Evolutionary conservation across 1,140 invertebrate genomes (phyloP).

Genomic region (Idris sp.): DNA sequence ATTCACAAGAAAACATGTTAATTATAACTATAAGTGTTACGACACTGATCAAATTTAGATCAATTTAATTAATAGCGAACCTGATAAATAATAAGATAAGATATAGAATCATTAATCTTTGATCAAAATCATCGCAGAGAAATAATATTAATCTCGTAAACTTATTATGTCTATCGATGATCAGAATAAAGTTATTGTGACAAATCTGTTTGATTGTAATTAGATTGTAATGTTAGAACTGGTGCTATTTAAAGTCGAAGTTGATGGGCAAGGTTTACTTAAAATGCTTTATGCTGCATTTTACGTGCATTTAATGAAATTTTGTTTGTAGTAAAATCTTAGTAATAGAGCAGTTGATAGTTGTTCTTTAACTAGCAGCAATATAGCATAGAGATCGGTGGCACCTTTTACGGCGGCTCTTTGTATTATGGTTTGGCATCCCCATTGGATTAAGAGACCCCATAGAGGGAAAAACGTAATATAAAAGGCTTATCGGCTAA

Average conservation of each 20-base stretch:
- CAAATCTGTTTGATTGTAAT: no score
- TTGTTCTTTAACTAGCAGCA: conserved; percentile 41
- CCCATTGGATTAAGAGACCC: conserved; percentile 77
- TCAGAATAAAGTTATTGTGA: no score
- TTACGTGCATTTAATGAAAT: conserved; percentile 15
- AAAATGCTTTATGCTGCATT: background rate
- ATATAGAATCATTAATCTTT: conserved; percentile 14
- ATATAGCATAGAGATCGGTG: conserved; percentile 51
- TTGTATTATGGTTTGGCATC: conserved; percentile 60
- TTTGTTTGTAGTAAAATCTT: conserved; percentile 11
- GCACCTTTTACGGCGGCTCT: conserved; percentile 53
- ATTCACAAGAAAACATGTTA: no score
- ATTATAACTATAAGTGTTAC: conserved; percentile 51
- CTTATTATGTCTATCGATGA: no score
- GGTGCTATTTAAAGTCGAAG: background rate
- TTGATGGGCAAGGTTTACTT: no score
- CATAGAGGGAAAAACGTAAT: conserved; percentile 80
- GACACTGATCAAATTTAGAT: conserved; percentile 39
- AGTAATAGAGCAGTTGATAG: conserved; percentile 25
- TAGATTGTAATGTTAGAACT: no score
- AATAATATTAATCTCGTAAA: no score
- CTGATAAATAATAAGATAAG: conserved; percentile 26
- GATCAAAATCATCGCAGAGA: conserved; percentile 2
- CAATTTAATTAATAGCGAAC: conserved; percentile 37
- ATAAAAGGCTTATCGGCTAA: conserved; percentile 79